These are phyloP conservation scores for Nemapogon koenigi DNA, from an alignment of 2,888 invertebrate genomes.

Conservation along the genomic window DNA sequence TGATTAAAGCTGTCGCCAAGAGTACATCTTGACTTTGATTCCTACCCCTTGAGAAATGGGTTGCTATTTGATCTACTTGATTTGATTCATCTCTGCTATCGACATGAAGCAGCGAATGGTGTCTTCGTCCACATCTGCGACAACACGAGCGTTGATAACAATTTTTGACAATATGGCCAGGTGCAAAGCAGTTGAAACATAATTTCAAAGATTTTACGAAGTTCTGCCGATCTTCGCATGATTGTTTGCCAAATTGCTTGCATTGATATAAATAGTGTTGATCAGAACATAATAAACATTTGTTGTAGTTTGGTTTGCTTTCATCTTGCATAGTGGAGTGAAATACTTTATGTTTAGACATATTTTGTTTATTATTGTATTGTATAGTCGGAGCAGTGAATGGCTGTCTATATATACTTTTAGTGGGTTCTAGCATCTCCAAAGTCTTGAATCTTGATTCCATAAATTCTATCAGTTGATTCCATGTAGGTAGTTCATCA, in stretches of 20 bases:
- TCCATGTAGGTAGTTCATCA: constrained; percentile 6
- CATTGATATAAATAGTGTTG: constrained; percentile 14
- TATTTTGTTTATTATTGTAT: constrained; percentile 8
- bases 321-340: constrained; percentile 10
- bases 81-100: constrained; percentile 6
- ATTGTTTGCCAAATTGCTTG: constrained; percentile 12
- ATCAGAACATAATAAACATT: constrained; percentile 12
- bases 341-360: constrained; percentile 12
- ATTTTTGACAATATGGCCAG: constrained; percentile 11
- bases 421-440: constrained; percentile 12
- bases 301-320: neutral
- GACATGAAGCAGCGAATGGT: constrained; percentile 17
- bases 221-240: constrained; percentile 10
- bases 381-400: too few relatives aligned
- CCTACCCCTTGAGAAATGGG: constrained; percentile 8
- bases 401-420: neutral
- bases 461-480: constrained; percentile 12
- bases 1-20: constrained; percentile 20
- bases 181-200: constrained; percentile 17
- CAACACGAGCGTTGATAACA: constrained; percentile 15
- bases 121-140: constrained; percentile 15
- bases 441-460: constrained; percentile 13
- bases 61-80: constrained; percentile 1
- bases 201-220: constrained; percentile 13
- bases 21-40: constrained; percentile 15